Percentiles rank a stretch among this genome's conserved stretches.
phyloP scores from a whole-genome alignment of 2,888 invertebrate genomes.

The Dryobota labecula region DNA sequence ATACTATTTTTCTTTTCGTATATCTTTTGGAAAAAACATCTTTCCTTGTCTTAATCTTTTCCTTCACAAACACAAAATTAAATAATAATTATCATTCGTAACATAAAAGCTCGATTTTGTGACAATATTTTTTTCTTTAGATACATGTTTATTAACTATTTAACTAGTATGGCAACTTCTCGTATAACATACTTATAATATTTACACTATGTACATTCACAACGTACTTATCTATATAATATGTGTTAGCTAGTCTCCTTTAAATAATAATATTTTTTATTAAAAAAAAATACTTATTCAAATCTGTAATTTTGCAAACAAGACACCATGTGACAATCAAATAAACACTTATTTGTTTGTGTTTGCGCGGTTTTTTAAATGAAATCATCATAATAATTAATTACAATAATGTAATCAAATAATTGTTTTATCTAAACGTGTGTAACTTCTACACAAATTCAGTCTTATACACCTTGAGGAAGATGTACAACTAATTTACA shows the following conservation, averaged over 20 bases:
- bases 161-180: conserved; percentile 81
- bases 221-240: conserved; percentile 61
- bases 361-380: conserved; percentile 4
- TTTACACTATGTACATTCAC: conserved; percentile 71
- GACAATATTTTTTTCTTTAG: conserved; percentile 68
- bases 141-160: conserved; percentile 65
- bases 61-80: conserved; percentile 51
- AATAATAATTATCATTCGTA: conserved; percentile 60
- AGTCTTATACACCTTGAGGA: conserved; percentile 80
- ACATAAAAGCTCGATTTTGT: conserved; percentile 79
- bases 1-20: conserved; percentile 37
- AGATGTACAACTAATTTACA: conserved; percentile 74
- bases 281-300: background rate
- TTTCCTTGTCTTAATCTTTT: conserved; percentile 36
- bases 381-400: conserved; percentile 45
- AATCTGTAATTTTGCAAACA: conserved; percentile 27
- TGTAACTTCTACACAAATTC: conserved; percentile 75
- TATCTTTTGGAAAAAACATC: conserved; percentile 34
- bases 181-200: conserved; percentile 75
- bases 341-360: background rate
- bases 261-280: conserved; percentile 25
- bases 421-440: conserved; percentile 64
- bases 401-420: conserved; percentile 46
- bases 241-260: conserved; percentile 59
- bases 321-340: background rate